Evolutionary conservation across 2,888 invertebrate genomes (phyloP).

Genomic region (Nesidiocoris tenuis): DNA sequence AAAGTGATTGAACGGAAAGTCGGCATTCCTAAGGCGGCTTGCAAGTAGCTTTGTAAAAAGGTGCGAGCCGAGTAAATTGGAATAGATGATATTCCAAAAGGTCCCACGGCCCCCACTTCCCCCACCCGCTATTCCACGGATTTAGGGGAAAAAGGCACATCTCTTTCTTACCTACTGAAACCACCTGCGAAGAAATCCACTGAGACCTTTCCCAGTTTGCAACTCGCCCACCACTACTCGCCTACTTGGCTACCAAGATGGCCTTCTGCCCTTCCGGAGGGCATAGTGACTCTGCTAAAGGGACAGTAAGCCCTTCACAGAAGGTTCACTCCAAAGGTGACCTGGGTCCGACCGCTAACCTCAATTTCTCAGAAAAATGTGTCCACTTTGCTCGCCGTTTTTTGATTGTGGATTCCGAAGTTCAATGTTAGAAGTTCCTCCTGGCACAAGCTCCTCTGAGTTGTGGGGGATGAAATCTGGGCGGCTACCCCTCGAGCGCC

Average conservation of each 20-base stretch:
- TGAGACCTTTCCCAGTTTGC: conserved; percentile 6
- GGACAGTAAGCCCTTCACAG: neutral
- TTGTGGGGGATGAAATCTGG: too few species aligned
- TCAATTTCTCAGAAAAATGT: too few species aligned
- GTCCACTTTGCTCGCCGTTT: too few species aligned
- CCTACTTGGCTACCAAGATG: neutral
- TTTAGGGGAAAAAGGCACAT: conserved; percentile 15
- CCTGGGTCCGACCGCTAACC: too few species aligned
- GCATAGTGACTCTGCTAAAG: neutral
- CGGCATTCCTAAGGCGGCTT: too few species aligned
- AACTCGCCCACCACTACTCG: neutral
- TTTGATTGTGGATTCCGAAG: too few species aligned
- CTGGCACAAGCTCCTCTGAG: too few species aligned
- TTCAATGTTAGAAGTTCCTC: too few species aligned
- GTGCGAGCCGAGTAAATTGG: conserved; percentile 30
- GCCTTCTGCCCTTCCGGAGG: neutral
- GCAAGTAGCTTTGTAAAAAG: neutral
- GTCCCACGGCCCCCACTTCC: conserved; percentile 9
- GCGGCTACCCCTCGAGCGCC: too few species aligned
- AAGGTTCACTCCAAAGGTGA: neutral
- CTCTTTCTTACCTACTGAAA: conserved; percentile 4
- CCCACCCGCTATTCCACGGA: neutral
- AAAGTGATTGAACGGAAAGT: too few species aligned
- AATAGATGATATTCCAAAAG: conserved; percentile 36
- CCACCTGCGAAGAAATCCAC: conserved; percentile 25